A percentile compares a stretch with the other conserved stretches of the same genome.
Conservation (phyloP, 2,888 invertebrate genomes). For the Sthenelais limicola region DNA sequence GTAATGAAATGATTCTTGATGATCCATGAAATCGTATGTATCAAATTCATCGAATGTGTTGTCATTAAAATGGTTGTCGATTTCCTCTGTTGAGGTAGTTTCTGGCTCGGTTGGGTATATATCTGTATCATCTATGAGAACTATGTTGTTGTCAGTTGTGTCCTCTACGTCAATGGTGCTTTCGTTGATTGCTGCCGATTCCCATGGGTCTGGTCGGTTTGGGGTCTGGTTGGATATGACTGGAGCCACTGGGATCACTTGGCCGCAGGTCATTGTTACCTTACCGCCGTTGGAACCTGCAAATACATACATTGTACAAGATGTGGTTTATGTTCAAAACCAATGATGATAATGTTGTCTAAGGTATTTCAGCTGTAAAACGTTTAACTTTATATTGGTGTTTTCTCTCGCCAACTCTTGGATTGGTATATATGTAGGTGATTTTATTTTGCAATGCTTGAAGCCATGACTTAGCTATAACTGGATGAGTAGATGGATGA, state of each 20-base stretch:
- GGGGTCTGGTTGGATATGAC: no score
- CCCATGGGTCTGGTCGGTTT: not conserved
- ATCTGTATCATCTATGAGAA: not conserved
- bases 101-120: not conserved
- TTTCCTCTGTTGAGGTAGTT: not conserved
- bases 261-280: constrained; percentile 38
- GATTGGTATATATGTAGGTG: no score
- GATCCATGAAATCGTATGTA: constrained; percentile 39
- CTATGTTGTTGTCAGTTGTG: constrained; percentile 19
- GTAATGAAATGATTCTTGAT: constrained; percentile 14
- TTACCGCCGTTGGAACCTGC: constrained; percentile 35
- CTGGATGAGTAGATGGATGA: no score
- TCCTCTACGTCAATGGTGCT: constrained; percentile 10
- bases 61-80: not conserved
- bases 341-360: no score
- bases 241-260: no score
- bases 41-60: constrained; percentile 23
- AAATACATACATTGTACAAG: no score
- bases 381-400: no score
- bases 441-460: no score
- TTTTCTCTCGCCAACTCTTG: no score
- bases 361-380: no score
- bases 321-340: no score
- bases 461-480: no score
- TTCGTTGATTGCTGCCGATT: not conserved